These are phyloP conservation scores for Serranochromis macrocephalus DNA, from an alignment of 2,113 vertebrate species.

Conservation along the genomic window DNA sequence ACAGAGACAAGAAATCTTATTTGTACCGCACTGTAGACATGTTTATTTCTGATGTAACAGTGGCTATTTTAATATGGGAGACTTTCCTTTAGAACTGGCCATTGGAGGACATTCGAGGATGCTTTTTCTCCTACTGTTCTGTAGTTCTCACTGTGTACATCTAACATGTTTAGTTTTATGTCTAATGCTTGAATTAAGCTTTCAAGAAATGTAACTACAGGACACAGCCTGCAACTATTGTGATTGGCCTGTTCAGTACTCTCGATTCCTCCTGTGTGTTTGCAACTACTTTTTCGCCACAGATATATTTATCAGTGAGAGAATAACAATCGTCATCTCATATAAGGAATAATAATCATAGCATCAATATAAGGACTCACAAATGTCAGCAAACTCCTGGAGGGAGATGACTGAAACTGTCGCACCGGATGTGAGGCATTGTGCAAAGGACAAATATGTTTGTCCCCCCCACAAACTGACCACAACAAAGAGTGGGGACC, in stretches of 20 bases:
- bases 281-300: neutral
- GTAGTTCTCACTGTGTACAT: neutral
- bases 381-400: neutral
- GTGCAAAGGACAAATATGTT: neutral
- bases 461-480: neutral
- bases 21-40: neutral
- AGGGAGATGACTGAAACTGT: neutral
- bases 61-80: neutral
- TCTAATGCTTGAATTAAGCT: neutral
- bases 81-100: neutral
- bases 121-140: neutral
- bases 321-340: neutral
- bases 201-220: neutral
- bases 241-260: neutral
- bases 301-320: neutral
- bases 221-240: neutral
- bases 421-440: neutral
- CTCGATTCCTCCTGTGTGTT: neutral
- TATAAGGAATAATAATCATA: neutral
- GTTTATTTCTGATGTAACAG: neutral
- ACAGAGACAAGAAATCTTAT: neutral
- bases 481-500: neutral
- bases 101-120: neutral
- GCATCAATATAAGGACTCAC: neutral
- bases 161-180: neutral